Base-by-base conservation (phyloP, 2,888 invertebrate species). In the Drosophila koepferae region DNA sequence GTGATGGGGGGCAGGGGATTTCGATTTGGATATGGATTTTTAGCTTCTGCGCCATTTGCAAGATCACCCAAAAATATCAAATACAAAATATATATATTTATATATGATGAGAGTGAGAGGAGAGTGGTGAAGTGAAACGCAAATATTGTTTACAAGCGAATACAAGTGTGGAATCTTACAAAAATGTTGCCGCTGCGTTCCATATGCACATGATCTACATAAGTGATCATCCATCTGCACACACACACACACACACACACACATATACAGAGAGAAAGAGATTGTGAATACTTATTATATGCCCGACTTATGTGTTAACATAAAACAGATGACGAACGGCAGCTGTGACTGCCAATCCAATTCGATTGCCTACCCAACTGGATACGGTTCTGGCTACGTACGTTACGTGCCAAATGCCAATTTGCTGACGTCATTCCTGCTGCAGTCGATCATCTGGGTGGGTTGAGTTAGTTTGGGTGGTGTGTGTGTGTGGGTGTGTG, bases 301-400 rank as follows among this genome's bases (percentile, higher is more conserved):
- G 41, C 51, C 74, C 76, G 79, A 78, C 80, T 77, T 79, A 74
- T 84, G 71, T 69, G 82, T 84, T 84, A 89, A 85, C 85, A 85
- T 89, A 85, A 89, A 89, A 72, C 85, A 85, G 85, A 85, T 85
- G 85, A 85, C 62, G 88, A 73, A 51, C 80, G 55, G 82, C 85
- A 86, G 83, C 88, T 87, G 88, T 66, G 88, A 74, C 83, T 85
- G 89, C 87, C 89, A 83, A 83, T 81, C 70, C 59, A 63, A 74
- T 69, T 54, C 46, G 36, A 40, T 51, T 56, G 67, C 55, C 74
- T 53, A 66, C 53, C 72, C 71, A 70, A 75, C 74, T 76, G 77
- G 75, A 75, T 69, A 61, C 54, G 68, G 54, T 58, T 63, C 64
- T 64, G 49, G 64, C 62, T 51, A 61, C 69, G 54, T 72, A 73